Evolutionary conservation across 2,888 invertebrate species (phyloP).

Genomic region (Ennomos erosarius): DNA sequence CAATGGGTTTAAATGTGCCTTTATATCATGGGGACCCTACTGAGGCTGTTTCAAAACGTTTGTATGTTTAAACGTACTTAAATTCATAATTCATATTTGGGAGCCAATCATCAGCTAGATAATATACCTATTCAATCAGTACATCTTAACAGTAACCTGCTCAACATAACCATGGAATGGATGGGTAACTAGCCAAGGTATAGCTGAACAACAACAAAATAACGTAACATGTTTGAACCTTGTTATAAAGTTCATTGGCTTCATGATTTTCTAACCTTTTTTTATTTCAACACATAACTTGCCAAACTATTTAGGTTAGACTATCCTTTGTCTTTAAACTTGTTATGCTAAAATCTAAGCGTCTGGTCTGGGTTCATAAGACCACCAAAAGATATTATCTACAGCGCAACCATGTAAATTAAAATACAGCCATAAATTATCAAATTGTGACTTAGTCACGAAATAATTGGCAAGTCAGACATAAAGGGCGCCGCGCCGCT

Average conservation of each 20-base stretch:
- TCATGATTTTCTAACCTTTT: conserved; percentile 33
- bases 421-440: conserved; percentile 38
- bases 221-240: conserved; percentile 22
- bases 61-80: too few relatives aligned
- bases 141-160: too few relatives aligned
- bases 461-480: conserved; percentile 48
- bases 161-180: too few relatives aligned
- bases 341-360: conserved; percentile 37
- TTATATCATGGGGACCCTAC: too few relatives aligned
- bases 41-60: too few relatives aligned
- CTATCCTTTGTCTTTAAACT: conserved; percentile 40
- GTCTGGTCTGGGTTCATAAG: conserved; percentile 26
- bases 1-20: too few relatives aligned
- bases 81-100: too few relatives aligned
- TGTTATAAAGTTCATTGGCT: conserved; percentile 42
- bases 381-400: conserved; percentile 41
- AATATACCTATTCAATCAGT: too few relatives aligned
- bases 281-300: conserved; percentile 33
- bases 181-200: too few relatives aligned
- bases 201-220: too few relatives aligned
- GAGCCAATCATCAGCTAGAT: too few relatives aligned
- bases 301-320: conserved; percentile 37
- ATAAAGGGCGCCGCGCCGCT: conserved; percentile 67
- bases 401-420: conserved; percentile 40
- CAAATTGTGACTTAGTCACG: conserved; percentile 51